These are phyloP conservation scores for Ligdia adustata DNA, from an alignment of 2,888 invertebrate genomes.

Conservation along the genomic window DNA sequence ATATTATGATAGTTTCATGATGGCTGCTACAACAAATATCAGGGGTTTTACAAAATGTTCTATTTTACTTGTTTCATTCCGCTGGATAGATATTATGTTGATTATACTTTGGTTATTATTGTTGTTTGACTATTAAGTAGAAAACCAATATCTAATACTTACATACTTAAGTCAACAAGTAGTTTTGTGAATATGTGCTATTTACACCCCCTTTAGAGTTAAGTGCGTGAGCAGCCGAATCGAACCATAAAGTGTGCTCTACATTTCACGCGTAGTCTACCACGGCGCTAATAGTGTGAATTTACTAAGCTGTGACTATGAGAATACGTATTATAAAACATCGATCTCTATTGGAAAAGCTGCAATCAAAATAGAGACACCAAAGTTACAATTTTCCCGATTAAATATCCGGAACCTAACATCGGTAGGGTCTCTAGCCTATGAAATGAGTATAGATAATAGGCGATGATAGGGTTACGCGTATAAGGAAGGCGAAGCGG, in stretches of 20 bases:
- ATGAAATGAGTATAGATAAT: neutral
- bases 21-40: too few species aligned
- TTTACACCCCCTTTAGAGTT: conserved; percentile 32
- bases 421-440: conserved; percentile 1
- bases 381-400: neutral
- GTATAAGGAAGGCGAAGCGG: conserved; percentile 32
- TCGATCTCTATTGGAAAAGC: conserved; percentile 13
- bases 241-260: conserved; percentile 61
- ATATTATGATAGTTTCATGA: too few species aligned
- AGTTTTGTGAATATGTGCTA: conserved; percentile 18
- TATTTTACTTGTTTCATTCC: too few species aligned
- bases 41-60: too few species aligned
- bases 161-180: too few species aligned
- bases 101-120: too few species aligned
- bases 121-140: too few species aligned
- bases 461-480: conserved; percentile 5
- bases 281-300: conserved; percentile 31
- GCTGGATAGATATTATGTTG: too few species aligned
- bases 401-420: conserved; percentile 4
- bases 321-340: conserved; percentile 12
- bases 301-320: conserved; percentile 19
- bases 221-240: conserved; percentile 41
- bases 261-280: conserved; percentile 58
- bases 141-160: too few species aligned
- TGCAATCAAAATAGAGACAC: conserved; percentile 10